Conservation (phyloP, 1,140 invertebrate species). For the Conus ventricosus region DNA sequence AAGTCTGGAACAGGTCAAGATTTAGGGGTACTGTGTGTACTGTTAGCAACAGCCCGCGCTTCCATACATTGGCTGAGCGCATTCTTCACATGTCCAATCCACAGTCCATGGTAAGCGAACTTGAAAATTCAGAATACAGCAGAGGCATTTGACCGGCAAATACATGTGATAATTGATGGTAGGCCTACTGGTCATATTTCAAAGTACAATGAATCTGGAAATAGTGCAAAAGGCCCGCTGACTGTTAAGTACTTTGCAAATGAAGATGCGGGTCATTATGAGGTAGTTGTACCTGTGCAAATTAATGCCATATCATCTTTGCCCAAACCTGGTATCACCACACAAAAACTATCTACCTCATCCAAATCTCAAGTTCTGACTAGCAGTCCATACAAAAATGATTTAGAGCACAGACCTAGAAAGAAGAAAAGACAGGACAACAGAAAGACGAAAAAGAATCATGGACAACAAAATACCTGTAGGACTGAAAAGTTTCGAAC, state of each 20-base stretch:
- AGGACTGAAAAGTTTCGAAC: neutral
- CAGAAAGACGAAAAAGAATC: neutral
- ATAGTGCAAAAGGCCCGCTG: neutral
- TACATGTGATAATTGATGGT: neutral
- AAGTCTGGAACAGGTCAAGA: no score
- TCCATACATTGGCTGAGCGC: conserved; percentile 31
- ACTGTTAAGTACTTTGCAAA: neutral
- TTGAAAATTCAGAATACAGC: neutral
- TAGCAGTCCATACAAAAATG: neutral
- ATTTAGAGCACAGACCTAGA: no score
- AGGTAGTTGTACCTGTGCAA: neutral
- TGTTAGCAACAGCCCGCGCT: neutral
- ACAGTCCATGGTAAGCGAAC: neutral
- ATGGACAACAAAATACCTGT: neutral
- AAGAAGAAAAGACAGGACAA: neutral
- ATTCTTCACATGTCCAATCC: neutral
- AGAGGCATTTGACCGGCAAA: neutral
- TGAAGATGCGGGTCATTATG: neutral
- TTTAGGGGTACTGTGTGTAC: no score
- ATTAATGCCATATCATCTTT: neutral
- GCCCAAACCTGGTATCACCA: neutral
- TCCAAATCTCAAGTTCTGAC: neutral
- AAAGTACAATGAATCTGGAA: neutral
- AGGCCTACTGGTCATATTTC: neutral
- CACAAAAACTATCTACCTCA: neutral